These are phyloP conservation scores for Teleogryllus oceanicus DNA, from an alignment of 2,888 invertebrate genomes.

Conservation along the genomic window DNA sequence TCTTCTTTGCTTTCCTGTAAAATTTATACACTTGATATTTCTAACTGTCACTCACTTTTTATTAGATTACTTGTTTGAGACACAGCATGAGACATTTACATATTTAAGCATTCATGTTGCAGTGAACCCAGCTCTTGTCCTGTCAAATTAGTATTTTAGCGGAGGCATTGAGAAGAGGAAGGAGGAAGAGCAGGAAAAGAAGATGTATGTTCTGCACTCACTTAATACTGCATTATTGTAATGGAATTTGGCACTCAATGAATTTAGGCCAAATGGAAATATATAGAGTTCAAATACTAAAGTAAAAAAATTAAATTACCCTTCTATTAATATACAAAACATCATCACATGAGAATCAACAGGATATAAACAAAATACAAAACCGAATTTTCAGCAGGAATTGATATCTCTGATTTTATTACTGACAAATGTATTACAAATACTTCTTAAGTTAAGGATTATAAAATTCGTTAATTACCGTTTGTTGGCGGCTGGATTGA, in stretches of 20 bases:
- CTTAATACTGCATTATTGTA: not conserved
- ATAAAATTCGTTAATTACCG: constrained; percentile 47
- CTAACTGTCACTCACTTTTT: constrained; percentile 43
- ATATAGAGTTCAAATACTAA: too few species aligned
- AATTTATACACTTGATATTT: constrained; percentile 18
- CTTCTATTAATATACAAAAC: too few species aligned
- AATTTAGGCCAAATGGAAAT: too few species aligned
- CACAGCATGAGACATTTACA: not conserved
- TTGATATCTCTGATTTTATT: not conserved
- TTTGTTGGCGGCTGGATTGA: constrained; percentile 87
- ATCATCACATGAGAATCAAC: too few species aligned
- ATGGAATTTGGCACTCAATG: too few species aligned
- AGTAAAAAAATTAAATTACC: too few species aligned
- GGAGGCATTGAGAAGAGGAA: not conserved
- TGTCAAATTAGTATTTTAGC: too few species aligned
- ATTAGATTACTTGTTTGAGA: not conserved
- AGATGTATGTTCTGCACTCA: not conserved
- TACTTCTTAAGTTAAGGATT: not conserved
- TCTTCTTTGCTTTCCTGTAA: constrained; percentile 54
- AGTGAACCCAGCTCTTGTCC: not conserved
- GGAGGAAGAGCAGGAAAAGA: not conserved
- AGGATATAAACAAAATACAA: too few species aligned
- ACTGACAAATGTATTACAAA: not conserved
- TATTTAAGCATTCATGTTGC: not conserved
- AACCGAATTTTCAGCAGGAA: too few species aligned